Conservation (phyloP, 1,140 invertebrate species). For the Procambarus clarkii region DNA sequence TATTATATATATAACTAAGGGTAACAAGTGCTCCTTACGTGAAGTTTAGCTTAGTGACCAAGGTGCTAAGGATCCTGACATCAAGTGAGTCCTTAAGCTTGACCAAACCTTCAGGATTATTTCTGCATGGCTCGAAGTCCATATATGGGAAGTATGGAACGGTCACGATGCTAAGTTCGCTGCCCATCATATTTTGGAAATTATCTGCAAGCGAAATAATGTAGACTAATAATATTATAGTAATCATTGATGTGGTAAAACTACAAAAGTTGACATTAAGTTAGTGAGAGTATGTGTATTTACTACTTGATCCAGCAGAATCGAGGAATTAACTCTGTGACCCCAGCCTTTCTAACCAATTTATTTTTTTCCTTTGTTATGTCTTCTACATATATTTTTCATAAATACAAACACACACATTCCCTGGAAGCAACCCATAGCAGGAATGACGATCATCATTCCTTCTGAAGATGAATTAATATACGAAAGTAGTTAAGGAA, state of each 20-base stretch:
- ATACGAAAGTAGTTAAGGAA: too few relatives aligned
- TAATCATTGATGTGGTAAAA: neutral
- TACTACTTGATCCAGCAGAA: neutral
- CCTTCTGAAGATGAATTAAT: too few relatives aligned
- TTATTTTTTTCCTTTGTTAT: too few relatives aligned
- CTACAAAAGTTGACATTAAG: neutral
- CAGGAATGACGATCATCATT: too few relatives aligned
- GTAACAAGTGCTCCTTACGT: neutral
- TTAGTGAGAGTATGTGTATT: neutral
- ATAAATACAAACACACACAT: too few relatives aligned
- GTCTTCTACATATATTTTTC: too few relatives aligned
- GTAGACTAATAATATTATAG: neutral
- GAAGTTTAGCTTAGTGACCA: neutral
- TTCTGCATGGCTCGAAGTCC: neutral
- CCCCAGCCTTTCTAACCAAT: fast-evolving
- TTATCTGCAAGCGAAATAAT: neutral
- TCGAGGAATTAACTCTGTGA: neutral
- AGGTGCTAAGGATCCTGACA: neutral
- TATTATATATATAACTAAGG: too few relatives aligned
- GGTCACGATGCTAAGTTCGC: neutral
- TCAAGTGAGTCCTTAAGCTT: neutral
- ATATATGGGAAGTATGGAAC: neutral
- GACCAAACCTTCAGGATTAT: neutral
- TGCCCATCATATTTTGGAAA: neutral
- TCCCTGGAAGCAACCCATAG: too few relatives aligned